A percentile compares a stretch with the other conserved stretches of the same genome.
Conservation (phyloP, 2,888 invertebrate species). For the Ophraella communa region DNA sequence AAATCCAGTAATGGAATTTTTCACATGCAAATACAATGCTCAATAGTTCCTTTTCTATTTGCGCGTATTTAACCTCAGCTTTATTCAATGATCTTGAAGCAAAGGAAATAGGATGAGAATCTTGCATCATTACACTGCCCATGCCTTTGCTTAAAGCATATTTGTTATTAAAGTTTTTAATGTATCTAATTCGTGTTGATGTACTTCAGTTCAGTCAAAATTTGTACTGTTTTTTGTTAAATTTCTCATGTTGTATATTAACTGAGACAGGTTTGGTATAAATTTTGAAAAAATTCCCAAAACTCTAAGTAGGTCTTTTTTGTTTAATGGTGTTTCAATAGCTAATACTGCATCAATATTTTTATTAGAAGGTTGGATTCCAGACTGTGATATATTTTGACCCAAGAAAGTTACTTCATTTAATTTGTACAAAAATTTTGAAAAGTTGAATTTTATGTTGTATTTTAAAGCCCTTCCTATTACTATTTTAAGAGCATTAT, state of each 20-base stretch:
- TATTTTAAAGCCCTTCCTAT: neutral
- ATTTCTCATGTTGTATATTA: too few relatives aligned
- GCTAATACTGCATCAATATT: conserved; percentile 1
- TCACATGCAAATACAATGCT: neutral
- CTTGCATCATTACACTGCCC: too few relatives aligned
- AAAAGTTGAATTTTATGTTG: conserved; percentile 11
- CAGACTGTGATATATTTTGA: neutral
- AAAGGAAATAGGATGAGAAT: neutral
- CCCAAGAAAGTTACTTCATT: neutral
- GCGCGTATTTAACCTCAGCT: neutral
- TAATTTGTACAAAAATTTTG: conserved; percentile 3
- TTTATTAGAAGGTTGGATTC: neutral
- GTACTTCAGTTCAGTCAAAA: neutral
- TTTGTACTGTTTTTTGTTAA: neutral
- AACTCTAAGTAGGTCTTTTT: neutral
- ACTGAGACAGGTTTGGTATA: neutral
- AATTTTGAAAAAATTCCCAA: neutral
- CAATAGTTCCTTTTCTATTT: neutral
- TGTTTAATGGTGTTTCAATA: neutral
- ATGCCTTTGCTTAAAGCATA: neutral
- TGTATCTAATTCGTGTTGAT: neutral
- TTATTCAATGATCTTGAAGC: neutral
- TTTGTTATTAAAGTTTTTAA: neutral
- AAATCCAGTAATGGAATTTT: conserved; percentile 4
- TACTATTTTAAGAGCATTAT: neutral